These are phyloP conservation scores for Paramisgurnus dabryanus DNA, from an alignment of 2,113 vertebrate species.

Conservation along the genomic window DNA sequence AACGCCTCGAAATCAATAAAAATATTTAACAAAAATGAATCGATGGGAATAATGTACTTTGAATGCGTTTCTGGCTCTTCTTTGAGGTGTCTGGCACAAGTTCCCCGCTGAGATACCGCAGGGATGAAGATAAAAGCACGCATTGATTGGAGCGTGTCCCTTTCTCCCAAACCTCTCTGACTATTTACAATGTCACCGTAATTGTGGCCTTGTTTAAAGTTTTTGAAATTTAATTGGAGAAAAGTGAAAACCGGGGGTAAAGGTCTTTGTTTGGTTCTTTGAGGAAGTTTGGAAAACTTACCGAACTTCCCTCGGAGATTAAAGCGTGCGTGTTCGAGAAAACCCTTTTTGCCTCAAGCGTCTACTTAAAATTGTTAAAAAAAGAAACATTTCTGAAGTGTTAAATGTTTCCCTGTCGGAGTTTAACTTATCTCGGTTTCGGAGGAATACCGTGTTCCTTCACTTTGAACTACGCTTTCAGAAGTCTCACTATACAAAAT, in stretches of 20 bases:
- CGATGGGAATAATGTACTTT: neutral
- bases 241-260: neutral
- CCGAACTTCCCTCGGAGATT: neutral
- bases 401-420: neutral
- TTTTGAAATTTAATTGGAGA: neutral
- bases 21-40: neutral
- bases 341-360: slow-evolving; percentile 1
- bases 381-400: neutral
- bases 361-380: slow-evolving; percentile 5
- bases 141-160: slow-evolving; percentile 1
- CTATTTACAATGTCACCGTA: neutral
- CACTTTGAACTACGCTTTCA: neutral
- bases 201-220: slow-evolving; percentile 8
- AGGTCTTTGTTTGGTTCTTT: neutral
- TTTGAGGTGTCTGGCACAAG: slow-evolving; percentile 11
- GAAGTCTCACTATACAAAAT: neutral
- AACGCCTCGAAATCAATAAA: neutral
- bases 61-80: neutral
- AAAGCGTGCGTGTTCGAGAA: neutral
- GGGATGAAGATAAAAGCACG: neutral
- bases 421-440: neutral
- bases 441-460: neutral
- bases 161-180: neutral
- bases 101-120: neutral
- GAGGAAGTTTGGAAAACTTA: neutral